Conservation (phyloP, 2,888 invertebrate species). For the Byasa hedistus region DNA sequence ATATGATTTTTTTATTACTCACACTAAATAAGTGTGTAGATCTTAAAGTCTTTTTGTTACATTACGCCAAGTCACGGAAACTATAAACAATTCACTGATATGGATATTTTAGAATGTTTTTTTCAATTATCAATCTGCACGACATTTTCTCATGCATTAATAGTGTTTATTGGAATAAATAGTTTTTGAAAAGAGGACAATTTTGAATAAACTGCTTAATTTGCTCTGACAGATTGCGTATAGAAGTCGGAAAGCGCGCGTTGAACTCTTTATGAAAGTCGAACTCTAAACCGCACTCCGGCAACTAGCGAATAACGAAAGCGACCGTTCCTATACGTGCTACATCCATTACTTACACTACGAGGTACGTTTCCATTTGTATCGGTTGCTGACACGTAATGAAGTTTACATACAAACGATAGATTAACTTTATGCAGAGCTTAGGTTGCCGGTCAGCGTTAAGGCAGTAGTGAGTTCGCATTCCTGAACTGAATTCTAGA, state of each 20-base stretch:
- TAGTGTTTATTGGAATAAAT: too few species aligned
- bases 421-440: slow-evolving; percentile 39
- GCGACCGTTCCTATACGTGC: slow-evolving; percentile 13
- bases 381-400: slow-evolving; percentile 10
- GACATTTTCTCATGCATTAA: too few species aligned
- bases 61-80: too few species aligned
- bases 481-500: slow-evolving; percentile 31
- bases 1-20: too few species aligned
- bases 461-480: slow-evolving; percentile 33
- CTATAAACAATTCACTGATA: too few species aligned
- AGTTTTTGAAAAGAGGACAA: too few species aligned
- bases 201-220: slow-evolving; percentile 1
- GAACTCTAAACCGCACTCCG: slow-evolving; percentile 40
- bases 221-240: slow-evolving; percentile 15
- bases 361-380: slow-evolving; percentile 1
- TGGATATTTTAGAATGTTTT: too few species aligned
- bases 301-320: slow-evolving; percentile 26
- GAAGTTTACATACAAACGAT: slow-evolving; percentile 31
- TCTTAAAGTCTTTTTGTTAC: too few species aligned
- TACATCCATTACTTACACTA: slow-evolving; percentile 13
- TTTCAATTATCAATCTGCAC: too few species aligned
- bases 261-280: slow-evolving; percentile 72
- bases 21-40: too few species aligned
- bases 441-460: slow-evolving; percentile 30
- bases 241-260: slow-evolving; percentile 51